These are phyloP conservation scores for Conomelus anceps DNA, from an alignment of 2,888 invertebrate species.

Conservation along the genomic window DNA sequence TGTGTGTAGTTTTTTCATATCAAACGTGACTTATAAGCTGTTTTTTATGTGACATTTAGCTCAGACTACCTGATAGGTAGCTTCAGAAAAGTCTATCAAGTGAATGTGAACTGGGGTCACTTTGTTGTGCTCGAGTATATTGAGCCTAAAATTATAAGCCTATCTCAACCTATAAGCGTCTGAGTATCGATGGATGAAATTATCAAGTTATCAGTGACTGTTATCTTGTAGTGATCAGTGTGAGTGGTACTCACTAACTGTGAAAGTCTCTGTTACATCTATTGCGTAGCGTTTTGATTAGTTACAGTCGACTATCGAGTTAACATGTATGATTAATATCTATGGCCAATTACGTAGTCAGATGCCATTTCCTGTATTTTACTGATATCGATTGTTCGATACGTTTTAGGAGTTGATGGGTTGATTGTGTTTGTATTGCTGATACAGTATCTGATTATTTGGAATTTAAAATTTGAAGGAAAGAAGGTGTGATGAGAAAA, in stretches of 20 bases:
- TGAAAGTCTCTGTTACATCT: neutral
- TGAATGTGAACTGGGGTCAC: neutral
- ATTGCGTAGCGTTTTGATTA: neutral
- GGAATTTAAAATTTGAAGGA: no score
- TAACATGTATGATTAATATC: neutral
- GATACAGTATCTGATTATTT: no score
- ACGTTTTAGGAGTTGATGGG: no score
- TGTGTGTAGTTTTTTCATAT: neutral
- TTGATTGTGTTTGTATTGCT: no score
- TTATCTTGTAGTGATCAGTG: neutral
- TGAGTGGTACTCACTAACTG: neutral
- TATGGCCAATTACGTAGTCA: neutral
- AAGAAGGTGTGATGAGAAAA: no score
- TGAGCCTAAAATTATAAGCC: neutral
- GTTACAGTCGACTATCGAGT: neutral
- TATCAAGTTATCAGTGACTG: neutral
- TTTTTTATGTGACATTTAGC: neutral
- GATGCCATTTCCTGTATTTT: neutral
- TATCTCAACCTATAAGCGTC: neutral
- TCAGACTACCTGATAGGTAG: neutral
- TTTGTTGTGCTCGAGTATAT: neutral
- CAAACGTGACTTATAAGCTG: neutral
- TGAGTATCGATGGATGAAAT: neutral
- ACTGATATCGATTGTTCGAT: neutral
- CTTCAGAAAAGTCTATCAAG: no score